phyloP scores from a whole-genome alignment of 2,888 invertebrate genomes.

The Pollenia griseotomentosa region DNA sequence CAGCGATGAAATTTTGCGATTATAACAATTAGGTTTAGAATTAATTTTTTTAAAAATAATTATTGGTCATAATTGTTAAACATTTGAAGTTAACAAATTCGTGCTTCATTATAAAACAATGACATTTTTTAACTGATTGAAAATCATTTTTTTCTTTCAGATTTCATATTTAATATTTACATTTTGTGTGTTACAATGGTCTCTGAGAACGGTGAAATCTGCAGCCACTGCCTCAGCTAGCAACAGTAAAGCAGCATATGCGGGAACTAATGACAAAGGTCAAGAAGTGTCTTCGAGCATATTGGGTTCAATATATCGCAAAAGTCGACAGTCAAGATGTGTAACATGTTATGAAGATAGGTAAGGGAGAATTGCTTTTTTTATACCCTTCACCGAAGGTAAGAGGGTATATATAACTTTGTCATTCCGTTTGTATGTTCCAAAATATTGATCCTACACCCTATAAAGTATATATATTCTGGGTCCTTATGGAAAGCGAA shows the following conservation, averaged over 20 bases:
- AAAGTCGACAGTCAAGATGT: slow-evolving; percentile 82
- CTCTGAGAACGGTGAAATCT: slow-evolving; percentile 21
- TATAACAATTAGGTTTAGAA: neutral
- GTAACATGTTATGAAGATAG: slow-evolving; percentile 83
- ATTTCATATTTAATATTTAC: slow-evolving; percentile 38
- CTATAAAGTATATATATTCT: no score
- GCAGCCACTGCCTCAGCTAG: slow-evolving; percentile 30
- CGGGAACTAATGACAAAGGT: slow-evolving; percentile 40
- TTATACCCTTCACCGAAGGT: no score
- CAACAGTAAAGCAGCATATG: slow-evolving; percentile 41
- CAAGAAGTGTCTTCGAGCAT: slow-evolving; percentile 55
- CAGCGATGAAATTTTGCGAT: slow-evolving; percentile 49
- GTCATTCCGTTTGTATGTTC: no score
- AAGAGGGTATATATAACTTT: no score
- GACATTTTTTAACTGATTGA: neutral
- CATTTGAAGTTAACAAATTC: neutral
- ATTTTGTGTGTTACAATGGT: slow-evolving; percentile 70
- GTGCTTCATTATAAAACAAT: neutral
- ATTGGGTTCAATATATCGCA: slow-evolving; percentile 79
- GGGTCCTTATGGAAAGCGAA: no score
- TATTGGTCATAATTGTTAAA: slow-evolving; percentile 43
- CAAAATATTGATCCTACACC: no score
- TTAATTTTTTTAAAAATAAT: slow-evolving; percentile 14
- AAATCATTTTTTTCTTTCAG: slow-evolving; percentile 45
- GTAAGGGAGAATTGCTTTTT: slow-evolving; percentile 67